phyloP scores from a whole-genome alignment of 1,140 invertebrate species.

The Drosophila ohnishii region DNA sequence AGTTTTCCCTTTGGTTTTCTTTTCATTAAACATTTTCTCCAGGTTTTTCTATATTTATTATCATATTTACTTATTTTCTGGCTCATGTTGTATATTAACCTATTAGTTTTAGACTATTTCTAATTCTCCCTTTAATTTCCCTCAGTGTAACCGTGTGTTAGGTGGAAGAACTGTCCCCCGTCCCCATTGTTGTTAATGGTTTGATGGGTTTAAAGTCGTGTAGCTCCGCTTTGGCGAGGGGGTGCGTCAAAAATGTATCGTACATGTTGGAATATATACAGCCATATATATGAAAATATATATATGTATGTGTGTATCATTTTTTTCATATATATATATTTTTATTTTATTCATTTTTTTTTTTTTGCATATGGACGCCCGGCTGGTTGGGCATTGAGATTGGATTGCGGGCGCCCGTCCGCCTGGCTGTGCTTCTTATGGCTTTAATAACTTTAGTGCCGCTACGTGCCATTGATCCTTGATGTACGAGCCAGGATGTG shows the following conservation, averaged over 20 bases:
- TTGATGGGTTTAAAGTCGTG: conserved; percentile 78
- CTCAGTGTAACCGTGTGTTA: conserved; percentile 3
- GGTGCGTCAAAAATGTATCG: conserved; percentile 67
- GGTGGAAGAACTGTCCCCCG: conserved; percentile 20
- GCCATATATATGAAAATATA: not conserved
- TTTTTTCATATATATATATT: not conserved
- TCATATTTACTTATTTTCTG: too few species aligned
- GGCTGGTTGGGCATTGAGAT: conserved; percentile 56
- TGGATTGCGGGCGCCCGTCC: conserved; percentile 58
- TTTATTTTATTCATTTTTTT: too few species aligned
- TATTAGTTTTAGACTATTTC: too few species aligned
- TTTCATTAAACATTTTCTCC: too few species aligned
- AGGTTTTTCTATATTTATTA: too few species aligned
- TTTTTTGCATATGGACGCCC: conserved; percentile 71
- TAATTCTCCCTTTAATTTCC: not conserved
- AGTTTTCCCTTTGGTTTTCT: too few species aligned
- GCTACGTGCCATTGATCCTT: conserved; percentile 79
- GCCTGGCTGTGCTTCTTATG: conserved; percentile 70
- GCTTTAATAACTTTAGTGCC: conserved; percentile 79
- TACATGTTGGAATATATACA: conserved; percentile 14
- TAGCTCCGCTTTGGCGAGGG: conserved; percentile 28
- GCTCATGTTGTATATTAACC: too few species aligned
- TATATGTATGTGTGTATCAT: not conserved
- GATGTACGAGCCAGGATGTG: conserved; percentile 49
- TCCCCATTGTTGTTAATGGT: conserved; percentile 60